Percentiles rank a stretch among this genome's conserved stretches.
phyloP scores from a whole-genome alignment of 2,888 invertebrate species.

The Chironomus tentans region DNA sequence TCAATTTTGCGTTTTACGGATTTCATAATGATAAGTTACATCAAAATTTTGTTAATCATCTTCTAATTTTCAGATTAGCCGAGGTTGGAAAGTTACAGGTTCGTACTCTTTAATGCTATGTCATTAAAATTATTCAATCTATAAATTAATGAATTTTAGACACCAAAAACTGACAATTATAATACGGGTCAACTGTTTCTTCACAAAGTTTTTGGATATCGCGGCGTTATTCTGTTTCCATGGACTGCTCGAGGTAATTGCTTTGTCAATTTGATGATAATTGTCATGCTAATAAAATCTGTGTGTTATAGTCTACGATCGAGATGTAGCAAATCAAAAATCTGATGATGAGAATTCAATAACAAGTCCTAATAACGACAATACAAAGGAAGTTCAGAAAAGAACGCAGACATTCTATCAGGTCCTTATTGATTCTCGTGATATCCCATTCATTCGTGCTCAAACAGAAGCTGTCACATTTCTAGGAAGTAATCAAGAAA shows the following conservation, averaged over 20 bases:
- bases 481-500: conserved; percentile 83
- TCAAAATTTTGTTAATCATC: neutral
- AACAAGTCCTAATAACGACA: conserved; percentile 29
- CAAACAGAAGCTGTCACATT: conserved; percentile 97
- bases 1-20: conserved; percentile 3
- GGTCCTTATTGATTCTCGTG: conserved; percentile 92
- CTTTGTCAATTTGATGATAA: too few species aligned
- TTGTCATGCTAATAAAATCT: neutral
- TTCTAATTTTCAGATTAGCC: neutral
- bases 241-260: conserved; percentile 65
- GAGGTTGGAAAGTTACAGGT: conserved; percentile 19
- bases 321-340: conserved; percentile 67
- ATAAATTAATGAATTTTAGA: neutral
- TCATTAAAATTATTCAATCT: neutral
- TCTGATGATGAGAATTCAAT: conserved; percentile 50
- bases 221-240: conserved; percentile 93
- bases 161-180: conserved; percentile 18
- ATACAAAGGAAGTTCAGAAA: conserved; percentile 79
- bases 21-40: neutral
- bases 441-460: conserved; percentile 94
- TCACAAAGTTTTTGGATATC: conserved; percentile 93
- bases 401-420: conserved; percentile 93
- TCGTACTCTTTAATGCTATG: neutral
- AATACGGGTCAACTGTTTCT: conserved; percentile 77
- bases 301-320: conserved; percentile 58